Base-by-base conservation (phyloP, 1,140 invertebrate species). In the Ganaspis sp. region DNA sequence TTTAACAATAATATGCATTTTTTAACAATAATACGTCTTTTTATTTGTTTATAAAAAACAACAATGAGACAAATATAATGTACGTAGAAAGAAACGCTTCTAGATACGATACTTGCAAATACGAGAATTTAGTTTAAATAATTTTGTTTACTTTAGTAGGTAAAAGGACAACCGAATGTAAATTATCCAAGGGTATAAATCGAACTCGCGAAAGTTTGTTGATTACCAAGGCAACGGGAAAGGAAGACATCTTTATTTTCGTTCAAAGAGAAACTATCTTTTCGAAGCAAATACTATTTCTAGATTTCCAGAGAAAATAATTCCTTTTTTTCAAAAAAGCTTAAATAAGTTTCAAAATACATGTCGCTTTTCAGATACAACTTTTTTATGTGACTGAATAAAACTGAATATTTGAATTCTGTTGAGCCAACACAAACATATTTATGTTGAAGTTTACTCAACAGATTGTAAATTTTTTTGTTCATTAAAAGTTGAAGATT, bases 181-280 rank as follows among this genome's bases (percentile, higher is more conserved):
- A 64, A 64, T 64, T 34, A n/a, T 64, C 26, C 5, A n/a, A 26
- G 58, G 12, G 29, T 5, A 21, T 53, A 64, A 64, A 73, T 75
- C 69, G 72, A 75, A 38, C 23, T 49, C 34, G 73, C 38, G 15
- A 45, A 73, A 80, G 76, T 83, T 87, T 87, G 82, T 85, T 88
- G 78, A 85, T 85, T 38, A 80, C 81, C 86, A 90, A 88, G 85
- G 85, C 84, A 87, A 90, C 88, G 69, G 19, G 70, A 70, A 72
- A 54, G 21, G 69, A 69, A 64, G 58, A 64, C 58, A 29, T 64
- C 58, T 34, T 64, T 64, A 54, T 54, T 17, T n/a, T 64, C 54
- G 23, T 15, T 64, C 15, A 9, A 64, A 26, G 2, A 29, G 9
- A 12, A 15, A 70, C 34, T 23, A n/a, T 45, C 54, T 4, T 49